Evolutionary conservation across 1,140 invertebrate species (phyloP).

Genomic region (Lordiphosa mommai): DNA sequence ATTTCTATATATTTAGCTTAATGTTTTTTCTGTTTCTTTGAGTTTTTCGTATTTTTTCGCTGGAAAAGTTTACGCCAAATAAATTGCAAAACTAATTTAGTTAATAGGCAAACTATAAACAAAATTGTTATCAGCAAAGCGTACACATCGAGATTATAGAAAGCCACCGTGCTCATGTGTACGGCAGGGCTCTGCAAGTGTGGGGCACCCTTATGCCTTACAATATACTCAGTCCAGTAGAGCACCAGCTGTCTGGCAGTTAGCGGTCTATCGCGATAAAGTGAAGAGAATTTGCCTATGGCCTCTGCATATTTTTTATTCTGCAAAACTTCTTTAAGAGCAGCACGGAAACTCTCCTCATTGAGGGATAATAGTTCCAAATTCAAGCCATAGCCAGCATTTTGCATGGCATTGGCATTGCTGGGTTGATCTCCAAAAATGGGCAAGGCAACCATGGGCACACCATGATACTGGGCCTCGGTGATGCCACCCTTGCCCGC

Average conservation of each 20-base stretch:
- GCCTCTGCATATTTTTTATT: constrained; percentile 47
- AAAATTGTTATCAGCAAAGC: constrained; percentile 27
- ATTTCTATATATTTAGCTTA: too few relatives aligned
- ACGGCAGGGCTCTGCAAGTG: constrained; percentile 72
- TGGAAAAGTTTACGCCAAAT: constrained; percentile 4
- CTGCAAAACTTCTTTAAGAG: constrained; percentile 44
- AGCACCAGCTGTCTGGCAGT: constrained; percentile 78
- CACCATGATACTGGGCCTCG: constrained; percentile 86
- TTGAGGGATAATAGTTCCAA: constrained; percentile 75
- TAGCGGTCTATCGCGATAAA: constrained; percentile 68
- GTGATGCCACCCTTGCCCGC: constrained; percentile 86
- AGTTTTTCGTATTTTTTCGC: not conserved
- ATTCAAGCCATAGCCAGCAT: constrained; percentile 80
- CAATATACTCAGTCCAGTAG: constrained; percentile 80
- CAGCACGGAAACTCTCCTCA: constrained; percentile 55
- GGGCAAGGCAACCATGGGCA: constrained; percentile 87
- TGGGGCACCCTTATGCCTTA: constrained; percentile 79
- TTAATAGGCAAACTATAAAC: not conserved
- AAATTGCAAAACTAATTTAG: constrained; percentile 6
- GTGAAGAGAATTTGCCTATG: constrained; percentile 40
- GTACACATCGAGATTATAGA: constrained; percentile 62
- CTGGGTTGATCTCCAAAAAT: constrained; percentile 83
- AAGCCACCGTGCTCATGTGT: constrained; percentile 48
- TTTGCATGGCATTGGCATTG: constrained; percentile 80
- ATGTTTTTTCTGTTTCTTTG: constrained; percentile 14